Evolutionary conservation across 2,797 vertebrate genomes (phyloP).

Genomic region (Myotis myotis): DNA sequence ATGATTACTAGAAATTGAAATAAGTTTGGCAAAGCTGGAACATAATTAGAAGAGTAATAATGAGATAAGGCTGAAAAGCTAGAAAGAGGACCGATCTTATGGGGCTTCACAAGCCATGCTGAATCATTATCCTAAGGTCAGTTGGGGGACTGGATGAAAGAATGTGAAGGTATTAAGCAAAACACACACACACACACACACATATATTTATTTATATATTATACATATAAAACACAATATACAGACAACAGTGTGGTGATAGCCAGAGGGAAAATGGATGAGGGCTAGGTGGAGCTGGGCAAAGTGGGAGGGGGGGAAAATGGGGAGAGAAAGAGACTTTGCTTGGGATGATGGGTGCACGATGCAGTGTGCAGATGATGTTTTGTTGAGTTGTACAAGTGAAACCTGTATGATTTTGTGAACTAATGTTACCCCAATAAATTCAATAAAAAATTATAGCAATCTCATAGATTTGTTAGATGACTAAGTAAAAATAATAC

Average conservation of each 20-base stretch:
- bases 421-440: background rate
- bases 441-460: background rate
- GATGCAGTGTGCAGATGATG: background rate
- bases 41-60: background rate
- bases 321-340: background rate
- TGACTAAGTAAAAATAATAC: conserved; percentile 8
- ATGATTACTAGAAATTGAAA: background rate
- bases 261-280: background rate
- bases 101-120: background rate
- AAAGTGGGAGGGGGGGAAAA: background rate
- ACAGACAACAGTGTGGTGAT: background rate
- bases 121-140: background rate
- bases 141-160: background rate
- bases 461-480: background rate
- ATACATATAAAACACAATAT: background rate
- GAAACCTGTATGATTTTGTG: background rate
- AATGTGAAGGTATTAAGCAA: background rate
- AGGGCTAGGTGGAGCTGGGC: background rate
- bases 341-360: background rate
- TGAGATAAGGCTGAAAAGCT: background rate
- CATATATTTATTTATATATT: background rate
- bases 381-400: background rate
- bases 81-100: background rate
- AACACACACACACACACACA: too few species aligned
- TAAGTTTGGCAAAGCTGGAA: background rate